Base-by-base conservation (phyloP, 1,140 invertebrate genomes). In the Holcopasites calliopsidis region DNA sequence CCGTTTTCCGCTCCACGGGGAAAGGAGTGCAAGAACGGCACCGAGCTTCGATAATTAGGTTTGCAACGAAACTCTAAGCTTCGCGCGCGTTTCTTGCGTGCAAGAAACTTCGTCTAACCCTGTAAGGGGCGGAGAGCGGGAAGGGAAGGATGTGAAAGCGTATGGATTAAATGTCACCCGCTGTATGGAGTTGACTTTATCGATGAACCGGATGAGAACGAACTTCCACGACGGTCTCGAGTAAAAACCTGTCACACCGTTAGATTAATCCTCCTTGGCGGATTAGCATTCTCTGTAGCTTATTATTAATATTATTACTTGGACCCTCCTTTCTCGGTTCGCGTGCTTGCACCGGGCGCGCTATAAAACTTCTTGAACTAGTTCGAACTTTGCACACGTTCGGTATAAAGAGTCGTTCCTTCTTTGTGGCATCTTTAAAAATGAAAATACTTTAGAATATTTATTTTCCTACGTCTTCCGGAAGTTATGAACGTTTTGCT, bases 41-140 rank as follows among this genome's bases (percentile, higher is more conserved):
- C 4, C 8, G 55, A 47, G 62, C 62, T 33, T 54, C 61, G 71
- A 74, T 66, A 74, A 74, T 74, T 74, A 66, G 66, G 71, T 57
- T 74, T 57, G 71, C 71, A 74, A 74, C 57, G 71, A 74, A 74
- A 74, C 61, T 44, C 49, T 33, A 35, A 57, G 71, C 47, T 54
- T 18, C 55, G 21, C 55, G 42, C 49, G 60, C 21, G 71, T 66
- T 65, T 57, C 50, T 74, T 66, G 71, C 71, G 62, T 66, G 71
- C 61, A 28, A 74, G 62, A 55, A 74, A 74, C 71, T 74, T 62
- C 10, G 28, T 72, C 7, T 13, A 31, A n/a, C 31, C 23, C 31
- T 13, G 2, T 8, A 13, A 64, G 10, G 42, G 28, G 31, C n/a
- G n/a, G 49, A 47, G 16, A 31, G 16, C 23, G 23, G 10, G 3